Base-by-base conservation (phyloP, 2,888 invertebrate genomes). In the Altica lythri region DNA sequence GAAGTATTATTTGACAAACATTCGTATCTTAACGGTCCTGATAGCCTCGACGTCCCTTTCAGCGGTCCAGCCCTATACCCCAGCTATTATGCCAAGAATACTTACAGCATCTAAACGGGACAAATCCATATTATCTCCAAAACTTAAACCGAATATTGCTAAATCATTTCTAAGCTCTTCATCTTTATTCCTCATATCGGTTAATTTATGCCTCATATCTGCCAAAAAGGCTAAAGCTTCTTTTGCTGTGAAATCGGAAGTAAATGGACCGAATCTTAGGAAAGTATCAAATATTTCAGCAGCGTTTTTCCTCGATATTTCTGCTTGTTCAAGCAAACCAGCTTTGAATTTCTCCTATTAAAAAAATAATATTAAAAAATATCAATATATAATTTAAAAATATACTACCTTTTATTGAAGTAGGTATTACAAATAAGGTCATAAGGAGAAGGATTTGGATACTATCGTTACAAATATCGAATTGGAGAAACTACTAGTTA, bases 71-170 rank as follows among this genome's bases (percentile, higher is more conserved):
- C n/a, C n/a, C n/a, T n/a, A n/a, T n/a, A n/a, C n/a, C n/a, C n/a
- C n/a, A n/a, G n/a, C n/a, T n/a, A n/a, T n/a, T n/a, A n/a, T n/a
- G n/a, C n/a, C n/a, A n/a, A n/a, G n/a, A n/a, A n/a, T n/a, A n/a
- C n/a, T 57, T 47, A 67, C 73, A 77, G 79, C 70, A 64, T 86
- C 84, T 66, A 89, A 78, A 69, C 78, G 81, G 61, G 78, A 80
- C n/a, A 90, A 80, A 64, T 88, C 86, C 32, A 80, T 67, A 61
- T 85, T 86, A 67, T 85, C 84, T 42, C 89, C 87, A 46, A 88
- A 86, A 72, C 86, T 89, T 46, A 93, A 83, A 66, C 88, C 86
- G 71, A 93, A 92, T 38, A 90, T 83, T 19, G 81, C 82, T 53
- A 93, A 80, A 67, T 92, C 89, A 73, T 81, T 77, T 67, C 84